These are phyloP conservation scores for Heliconius sara DNA, from an alignment of 2,888 invertebrate genomes.

Conservation along the genomic window DNA sequence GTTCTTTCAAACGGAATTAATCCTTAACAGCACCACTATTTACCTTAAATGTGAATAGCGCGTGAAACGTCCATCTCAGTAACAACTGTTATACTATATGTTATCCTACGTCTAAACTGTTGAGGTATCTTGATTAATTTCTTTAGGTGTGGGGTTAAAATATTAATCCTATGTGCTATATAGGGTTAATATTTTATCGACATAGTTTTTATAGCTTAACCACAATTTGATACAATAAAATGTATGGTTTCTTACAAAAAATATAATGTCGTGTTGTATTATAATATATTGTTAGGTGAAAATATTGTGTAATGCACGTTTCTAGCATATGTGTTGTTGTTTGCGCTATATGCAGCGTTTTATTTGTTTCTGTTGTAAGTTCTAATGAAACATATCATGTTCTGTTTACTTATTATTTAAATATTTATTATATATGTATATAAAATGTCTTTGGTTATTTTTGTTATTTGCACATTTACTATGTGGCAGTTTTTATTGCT, in stretches of 20 bases:
- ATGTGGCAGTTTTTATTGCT: not conserved
- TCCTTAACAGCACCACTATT: no score
- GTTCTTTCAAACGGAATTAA: no score
- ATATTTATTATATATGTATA: not conserved
- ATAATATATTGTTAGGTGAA: conserved; percentile 2
- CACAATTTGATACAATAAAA: not conserved
- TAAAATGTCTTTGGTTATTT: not conserved
- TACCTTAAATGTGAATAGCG: no score
- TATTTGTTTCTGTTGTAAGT: conserved; percentile 28
- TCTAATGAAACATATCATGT: conserved; percentile 7
- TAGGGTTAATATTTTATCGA: not conserved
- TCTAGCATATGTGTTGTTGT: conserved; percentile 5
- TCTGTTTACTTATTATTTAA: not conserved
- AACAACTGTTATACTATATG: no score
- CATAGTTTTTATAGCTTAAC: not conserved
- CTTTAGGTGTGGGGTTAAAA: no score
- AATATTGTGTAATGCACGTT: conserved; percentile 31
- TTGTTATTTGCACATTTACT: not conserved
- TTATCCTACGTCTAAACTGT: no score
- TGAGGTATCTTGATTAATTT: no score
- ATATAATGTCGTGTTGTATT: not conserved
- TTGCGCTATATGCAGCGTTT: not conserved
- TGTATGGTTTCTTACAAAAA: not conserved
- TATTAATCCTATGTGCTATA: no score
- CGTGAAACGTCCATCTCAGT: no score